A percentile compares a stretch with the other conserved stretches of the same genome.
These are phyloP conservation scores for Parelbella ahira DNA, from an alignment of 2,888 invertebrate genomes.

Conservation along the genomic window DNA sequence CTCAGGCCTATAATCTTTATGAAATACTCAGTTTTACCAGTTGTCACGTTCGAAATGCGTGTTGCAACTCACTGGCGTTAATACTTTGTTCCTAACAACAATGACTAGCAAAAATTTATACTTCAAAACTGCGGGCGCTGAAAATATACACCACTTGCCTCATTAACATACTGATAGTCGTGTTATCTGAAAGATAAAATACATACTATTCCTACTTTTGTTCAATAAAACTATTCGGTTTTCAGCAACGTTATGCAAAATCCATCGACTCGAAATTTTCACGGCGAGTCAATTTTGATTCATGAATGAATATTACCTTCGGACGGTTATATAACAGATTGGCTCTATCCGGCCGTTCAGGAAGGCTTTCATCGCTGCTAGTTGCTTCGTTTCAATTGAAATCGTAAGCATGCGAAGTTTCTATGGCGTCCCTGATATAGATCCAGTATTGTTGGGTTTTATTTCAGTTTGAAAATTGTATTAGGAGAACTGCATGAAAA, in stretches of 20 bases:
- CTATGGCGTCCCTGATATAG: slow-evolving; percentile 11
- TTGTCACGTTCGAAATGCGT: no score
- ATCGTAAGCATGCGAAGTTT: slow-evolving; percentile 11
- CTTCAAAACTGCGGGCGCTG: no score
- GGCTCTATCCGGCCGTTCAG: slow-evolving; percentile 15
- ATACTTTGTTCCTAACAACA: no score
- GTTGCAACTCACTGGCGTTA: no score
- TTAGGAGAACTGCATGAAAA: no score
- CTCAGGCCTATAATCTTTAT: slow-evolving; percentile 28
- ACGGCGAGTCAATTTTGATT: slow-evolving; percentile 9
- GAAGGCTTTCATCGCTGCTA: slow-evolving; percentile 16
- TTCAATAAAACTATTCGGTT: not conserved
- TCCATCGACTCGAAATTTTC: slow-evolving; percentile 11
- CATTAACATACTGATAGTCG: no score
- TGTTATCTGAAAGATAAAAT: no score
- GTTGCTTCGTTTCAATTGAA: slow-evolving; percentile 13
- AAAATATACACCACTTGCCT: no score
- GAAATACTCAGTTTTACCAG: no score
- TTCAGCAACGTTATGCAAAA: no score
- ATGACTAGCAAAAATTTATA: no score
- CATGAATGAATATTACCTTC: slow-evolving; percentile 17
- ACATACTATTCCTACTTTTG: no score
- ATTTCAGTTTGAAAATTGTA: not conserved
- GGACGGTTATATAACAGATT: slow-evolving; percentile 16
- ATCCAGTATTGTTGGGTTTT: not conserved